Conservation (phyloP, 2,113 vertebrate species). For the Ginglymostoma cirratum region DNA sequence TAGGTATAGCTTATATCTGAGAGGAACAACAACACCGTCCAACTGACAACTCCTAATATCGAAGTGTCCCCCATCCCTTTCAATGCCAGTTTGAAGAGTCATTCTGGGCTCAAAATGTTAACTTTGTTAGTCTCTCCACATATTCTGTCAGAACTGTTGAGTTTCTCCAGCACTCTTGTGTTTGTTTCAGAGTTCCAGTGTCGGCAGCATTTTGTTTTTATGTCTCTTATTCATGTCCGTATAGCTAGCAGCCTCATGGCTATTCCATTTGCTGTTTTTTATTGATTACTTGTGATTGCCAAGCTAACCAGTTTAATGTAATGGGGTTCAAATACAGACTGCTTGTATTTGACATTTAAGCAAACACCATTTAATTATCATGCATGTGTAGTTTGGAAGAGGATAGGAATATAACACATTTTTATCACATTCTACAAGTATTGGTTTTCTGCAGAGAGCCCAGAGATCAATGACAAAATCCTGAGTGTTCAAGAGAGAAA, state of each 20-base stretch:
- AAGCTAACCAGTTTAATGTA: background rate
- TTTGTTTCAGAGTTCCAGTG: too few species aligned
- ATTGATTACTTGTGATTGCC: background rate
- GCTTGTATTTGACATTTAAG: background rate
- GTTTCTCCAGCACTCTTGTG: too few species aligned
- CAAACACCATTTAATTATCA: conserved; percentile 2
- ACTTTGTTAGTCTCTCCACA: too few species aligned
- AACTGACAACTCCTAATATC: background rate
- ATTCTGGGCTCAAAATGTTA: too few species aligned
- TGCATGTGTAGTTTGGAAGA: background rate
- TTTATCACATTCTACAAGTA: background rate
- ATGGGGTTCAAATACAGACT: background rate
- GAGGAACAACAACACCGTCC: background rate
- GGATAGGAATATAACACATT: background rate
- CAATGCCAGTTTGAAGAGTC: too few species aligned
- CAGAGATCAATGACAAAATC: background rate
- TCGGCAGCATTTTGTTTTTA: too few species aligned
- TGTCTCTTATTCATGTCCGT: background rate
- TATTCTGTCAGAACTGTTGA: too few species aligned
- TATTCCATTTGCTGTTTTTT: background rate
- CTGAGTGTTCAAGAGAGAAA: background rate
- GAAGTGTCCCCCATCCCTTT: background rate
- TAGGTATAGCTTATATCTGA: background rate
- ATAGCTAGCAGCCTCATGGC: background rate
- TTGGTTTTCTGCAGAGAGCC: background rate